Evolutionary conservation across 2,888 invertebrate genomes (phyloP).

Genomic region (Hemaris fuciformis): DNA sequence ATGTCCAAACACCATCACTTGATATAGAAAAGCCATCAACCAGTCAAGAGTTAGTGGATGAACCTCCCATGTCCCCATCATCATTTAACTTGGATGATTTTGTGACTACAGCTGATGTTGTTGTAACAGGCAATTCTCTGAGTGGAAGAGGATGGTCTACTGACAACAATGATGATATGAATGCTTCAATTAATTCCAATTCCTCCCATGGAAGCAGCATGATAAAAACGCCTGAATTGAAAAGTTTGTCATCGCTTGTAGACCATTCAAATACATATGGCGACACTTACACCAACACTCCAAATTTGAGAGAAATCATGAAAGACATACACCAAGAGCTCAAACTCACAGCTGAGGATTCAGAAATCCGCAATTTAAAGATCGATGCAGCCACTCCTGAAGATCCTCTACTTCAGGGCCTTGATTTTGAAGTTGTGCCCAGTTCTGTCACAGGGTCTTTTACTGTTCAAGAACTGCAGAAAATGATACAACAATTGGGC

Average conservation of each 20-base stretch:
- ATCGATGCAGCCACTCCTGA: constrained; percentile 56
- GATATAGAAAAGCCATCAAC: constrained; percentile 57
- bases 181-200: constrained; percentile 73
- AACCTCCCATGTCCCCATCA: constrained; percentile 48
- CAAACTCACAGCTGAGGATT: constrained; percentile 60
- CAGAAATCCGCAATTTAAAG: constrained; percentile 48
- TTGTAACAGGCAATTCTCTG: constrained; percentile 84
- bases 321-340: constrained; percentile 70
- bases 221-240: constrained; percentile 76
- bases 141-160: constrained; percentile 84
- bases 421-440: constrained; percentile 83
- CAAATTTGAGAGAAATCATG: constrained; percentile 84
- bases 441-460: constrained; percentile 77
- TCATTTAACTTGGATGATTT: constrained; percentile 62
- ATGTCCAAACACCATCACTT: constrained; percentile 26
- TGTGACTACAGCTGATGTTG: constrained; percentile 52
- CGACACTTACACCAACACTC: constrained; percentile 55
- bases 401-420: constrained; percentile 67
- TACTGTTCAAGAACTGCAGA: constrained; percentile 78
- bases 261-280: constrained; percentile 62
- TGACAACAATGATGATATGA: constrained; percentile 80
- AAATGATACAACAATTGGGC: constrained; percentile 85
- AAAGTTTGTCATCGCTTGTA: constrained; percentile 70
- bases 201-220: constrained; percentile 77
- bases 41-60: constrained; percentile 48